Percentiles rank a stretch among this genome's conserved stretches.
Evolutionary conservation across 2,888 invertebrate genomes (phyloP).

Genomic region (Aphodius granarius): DNA sequence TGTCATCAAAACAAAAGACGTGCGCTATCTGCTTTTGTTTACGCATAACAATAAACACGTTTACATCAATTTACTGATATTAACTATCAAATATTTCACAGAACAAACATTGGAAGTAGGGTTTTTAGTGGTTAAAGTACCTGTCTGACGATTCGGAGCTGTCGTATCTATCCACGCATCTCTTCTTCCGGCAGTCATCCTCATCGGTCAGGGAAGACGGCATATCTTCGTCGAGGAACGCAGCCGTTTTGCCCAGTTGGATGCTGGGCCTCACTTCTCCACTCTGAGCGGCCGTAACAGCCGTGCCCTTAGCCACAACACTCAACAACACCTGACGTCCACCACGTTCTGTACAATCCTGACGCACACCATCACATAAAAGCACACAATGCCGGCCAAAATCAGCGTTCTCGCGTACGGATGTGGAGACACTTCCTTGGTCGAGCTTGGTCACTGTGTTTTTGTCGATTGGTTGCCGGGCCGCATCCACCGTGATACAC

Average conservation of each 20-base stretch:
- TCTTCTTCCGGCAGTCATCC: constrained; percentile 73
- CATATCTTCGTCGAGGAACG: constrained; percentile 42
- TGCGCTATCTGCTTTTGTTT: neutral
- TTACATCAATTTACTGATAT: too few species aligned
- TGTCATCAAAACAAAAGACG: neutral
- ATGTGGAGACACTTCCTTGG: constrained; percentile 40
- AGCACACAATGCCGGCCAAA: constrained; percentile 35
- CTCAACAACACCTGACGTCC: constrained; percentile 45
- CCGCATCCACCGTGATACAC: constrained; percentile 61
- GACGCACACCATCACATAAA: constrained; percentile 58
- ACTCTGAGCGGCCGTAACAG: constrained; percentile 16
- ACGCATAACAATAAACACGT: neutral
- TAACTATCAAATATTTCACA: too few species aligned
- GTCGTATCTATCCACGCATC: constrained; percentile 90
- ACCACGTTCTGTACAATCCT: constrained; percentile 50
- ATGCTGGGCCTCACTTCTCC: constrained; percentile 4
- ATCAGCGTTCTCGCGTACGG: constrained; percentile 50
- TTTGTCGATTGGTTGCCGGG: constrained; percentile 58
- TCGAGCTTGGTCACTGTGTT: constrained; percentile 61
- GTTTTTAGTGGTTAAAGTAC: constrained; percentile 57
- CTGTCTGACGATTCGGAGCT: constrained; percentile 94
- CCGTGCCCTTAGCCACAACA: constrained; percentile 37
- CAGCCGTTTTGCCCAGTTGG: neutral
- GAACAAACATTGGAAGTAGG: too few species aligned
- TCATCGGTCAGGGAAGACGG: constrained; percentile 39